These are phyloP conservation scores for Homalodisca vitripennis DNA, from an alignment of 1,140 invertebrate genomes.

Conservation along the genomic window DNA sequence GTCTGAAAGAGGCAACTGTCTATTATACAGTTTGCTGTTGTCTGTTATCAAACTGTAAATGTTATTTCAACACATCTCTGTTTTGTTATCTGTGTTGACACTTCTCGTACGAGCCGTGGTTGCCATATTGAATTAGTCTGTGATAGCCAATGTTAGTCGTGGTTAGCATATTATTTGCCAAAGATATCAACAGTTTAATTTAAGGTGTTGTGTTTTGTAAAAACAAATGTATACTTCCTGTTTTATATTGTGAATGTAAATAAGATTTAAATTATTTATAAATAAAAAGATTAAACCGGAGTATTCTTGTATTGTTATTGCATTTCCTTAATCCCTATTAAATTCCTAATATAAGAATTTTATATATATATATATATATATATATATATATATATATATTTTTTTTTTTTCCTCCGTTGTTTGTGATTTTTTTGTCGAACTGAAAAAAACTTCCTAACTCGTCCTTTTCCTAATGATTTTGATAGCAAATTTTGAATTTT, in stretches of 20 bases:
- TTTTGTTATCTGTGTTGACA: not conserved
- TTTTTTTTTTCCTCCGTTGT: no score
- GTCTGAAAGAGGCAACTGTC: not conserved
- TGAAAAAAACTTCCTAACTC: no score
- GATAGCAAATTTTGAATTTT: no score
- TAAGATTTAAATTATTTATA: slow-evolving; percentile 16
- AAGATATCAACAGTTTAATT: not conserved
- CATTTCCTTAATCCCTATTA: no score
- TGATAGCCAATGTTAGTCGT: slow-evolving; percentile 14
- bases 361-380: no score
- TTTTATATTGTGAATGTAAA: slow-evolving; percentile 24
- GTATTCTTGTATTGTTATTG: no score
- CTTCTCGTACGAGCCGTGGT: not conserved
- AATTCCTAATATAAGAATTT: no score
- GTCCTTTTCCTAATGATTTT: no score
- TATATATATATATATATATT: no score
- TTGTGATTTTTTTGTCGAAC: no score
- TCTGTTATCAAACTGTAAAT: not conserved
- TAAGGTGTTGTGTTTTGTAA: not conserved
- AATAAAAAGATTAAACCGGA: no score
- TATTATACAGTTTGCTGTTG: not conserved
- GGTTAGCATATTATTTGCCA: slow-evolving; percentile 11
- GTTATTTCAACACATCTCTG: not conserved
- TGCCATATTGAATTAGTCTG: slow-evolving; percentile 12
- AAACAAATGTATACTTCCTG: slow-evolving; percentile 20